Conservation (phyloP, 2,888 invertebrate species). For the Dexiosoma caninum region DNA sequence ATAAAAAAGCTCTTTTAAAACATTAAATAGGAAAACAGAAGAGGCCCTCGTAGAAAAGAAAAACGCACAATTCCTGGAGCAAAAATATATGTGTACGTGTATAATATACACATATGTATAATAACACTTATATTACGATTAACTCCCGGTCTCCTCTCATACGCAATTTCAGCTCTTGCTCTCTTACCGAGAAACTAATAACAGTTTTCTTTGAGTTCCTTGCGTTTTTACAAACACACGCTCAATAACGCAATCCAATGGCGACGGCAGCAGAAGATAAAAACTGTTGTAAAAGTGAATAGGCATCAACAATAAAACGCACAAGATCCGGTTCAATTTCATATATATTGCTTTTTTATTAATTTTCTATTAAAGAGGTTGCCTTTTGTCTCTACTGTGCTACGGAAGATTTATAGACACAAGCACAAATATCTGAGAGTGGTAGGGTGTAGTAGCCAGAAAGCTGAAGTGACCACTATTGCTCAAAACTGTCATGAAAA, state of each 20-base stretch:
- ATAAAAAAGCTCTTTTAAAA: not conserved
- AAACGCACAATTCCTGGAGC: conserved; percentile 1
- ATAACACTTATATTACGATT: not conserved
- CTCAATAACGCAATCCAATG: not conserved
- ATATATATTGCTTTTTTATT: not conserved
- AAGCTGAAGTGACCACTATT: no score
- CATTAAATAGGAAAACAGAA: not conserved
- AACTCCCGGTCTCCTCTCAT: conserved; percentile 11
- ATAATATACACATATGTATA: not conserved
- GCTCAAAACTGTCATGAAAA: no score
- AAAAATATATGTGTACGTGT: not conserved
- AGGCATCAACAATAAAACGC: conserved; percentile 33
- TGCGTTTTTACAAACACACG: not conserved
- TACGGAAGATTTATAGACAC: not conserved
- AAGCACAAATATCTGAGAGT: not conserved
- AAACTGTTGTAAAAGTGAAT: conserved; percentile 2
- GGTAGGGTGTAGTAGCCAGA: no score
- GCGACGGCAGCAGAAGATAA: not conserved
- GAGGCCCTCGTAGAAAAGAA: not conserved
- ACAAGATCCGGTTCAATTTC: conserved; percentile 52
- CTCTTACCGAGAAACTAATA: not conserved
- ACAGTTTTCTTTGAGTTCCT: conserved; percentile 27
- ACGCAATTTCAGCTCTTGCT: not conserved
- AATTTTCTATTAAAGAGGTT: not conserved
- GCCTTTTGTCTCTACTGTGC: not conserved